Conservation (phyloP, 1,140 invertebrate genomes). For the Arctopsyche grandis region DNA sequence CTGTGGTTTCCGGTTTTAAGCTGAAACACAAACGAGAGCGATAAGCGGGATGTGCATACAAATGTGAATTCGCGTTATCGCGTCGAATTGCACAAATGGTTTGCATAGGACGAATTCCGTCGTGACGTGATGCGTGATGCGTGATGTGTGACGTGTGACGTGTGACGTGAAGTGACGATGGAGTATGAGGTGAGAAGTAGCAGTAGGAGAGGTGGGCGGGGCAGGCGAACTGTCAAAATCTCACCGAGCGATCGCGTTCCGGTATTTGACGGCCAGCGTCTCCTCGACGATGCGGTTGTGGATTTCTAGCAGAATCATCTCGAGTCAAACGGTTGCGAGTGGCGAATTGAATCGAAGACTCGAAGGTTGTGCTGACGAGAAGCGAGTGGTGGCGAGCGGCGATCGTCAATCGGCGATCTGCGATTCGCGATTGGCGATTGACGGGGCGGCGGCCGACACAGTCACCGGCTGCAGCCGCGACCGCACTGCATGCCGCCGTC, state of each 20-base stretch:
- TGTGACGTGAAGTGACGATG: neutral
- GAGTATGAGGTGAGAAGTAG: neutral
- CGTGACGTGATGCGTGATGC: neutral
- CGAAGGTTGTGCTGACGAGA: too few relatives aligned
- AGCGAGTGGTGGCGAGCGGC: neutral
- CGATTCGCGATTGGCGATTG: too few relatives aligned
- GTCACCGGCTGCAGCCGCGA: neutral
- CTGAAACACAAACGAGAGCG: conserved; percentile 69
- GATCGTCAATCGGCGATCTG: neutral
- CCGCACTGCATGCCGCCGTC: neutral
- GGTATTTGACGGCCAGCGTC: conserved; percentile 93
- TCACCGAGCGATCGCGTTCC: conserved; percentile 94
- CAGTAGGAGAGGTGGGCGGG: neutral
- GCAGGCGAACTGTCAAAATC: conserved; percentile 52
- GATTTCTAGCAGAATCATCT: conserved; percentile 97
- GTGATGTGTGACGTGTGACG: neutral
- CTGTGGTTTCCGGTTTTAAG: conserved; percentile 93
- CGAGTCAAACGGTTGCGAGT: too few relatives aligned
- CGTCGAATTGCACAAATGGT: neutral
- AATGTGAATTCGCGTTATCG: neutral
- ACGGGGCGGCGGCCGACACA: neutral
- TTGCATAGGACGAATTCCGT: neutral
- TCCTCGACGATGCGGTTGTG: conserved; percentile 98
- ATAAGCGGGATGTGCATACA: neutral
- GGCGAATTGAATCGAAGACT: too few relatives aligned